Evolutionary conservation across 2,888 invertebrate genomes (phyloP).

Genomic region (Adineta ricciae): DNA sequence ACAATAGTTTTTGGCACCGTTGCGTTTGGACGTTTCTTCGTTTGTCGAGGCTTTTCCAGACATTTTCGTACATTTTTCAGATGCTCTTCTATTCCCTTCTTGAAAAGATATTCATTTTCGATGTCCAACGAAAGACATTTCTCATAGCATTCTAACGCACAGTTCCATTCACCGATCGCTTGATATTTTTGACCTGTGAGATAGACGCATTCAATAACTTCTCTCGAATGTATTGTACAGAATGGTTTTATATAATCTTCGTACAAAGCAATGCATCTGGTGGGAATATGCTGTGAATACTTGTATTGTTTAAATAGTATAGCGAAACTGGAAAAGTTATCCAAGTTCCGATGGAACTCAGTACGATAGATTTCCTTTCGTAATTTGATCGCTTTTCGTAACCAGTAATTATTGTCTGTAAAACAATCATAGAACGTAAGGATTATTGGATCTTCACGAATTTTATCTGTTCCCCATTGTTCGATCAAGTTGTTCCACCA

Average conservation of each 20-base stretch:
- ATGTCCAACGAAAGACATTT: background rate
- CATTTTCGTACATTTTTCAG: too few relatives aligned
- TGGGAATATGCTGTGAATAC: too few relatives aligned
- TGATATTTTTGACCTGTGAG: background rate
- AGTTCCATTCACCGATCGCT: background rate
- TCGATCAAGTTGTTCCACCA: background rate
- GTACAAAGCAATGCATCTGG: background rate
- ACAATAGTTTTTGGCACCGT: too few relatives aligned
- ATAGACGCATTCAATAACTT: background rate
- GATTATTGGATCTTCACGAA: background rate
- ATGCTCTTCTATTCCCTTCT: too few relatives aligned
- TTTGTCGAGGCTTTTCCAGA: too few relatives aligned
- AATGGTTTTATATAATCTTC: slow-evolving; percentile 1
- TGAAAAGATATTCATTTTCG: too few relatives aligned
- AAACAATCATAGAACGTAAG: background rate
- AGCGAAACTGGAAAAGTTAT: background rate
- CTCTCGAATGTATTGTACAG: background rate
- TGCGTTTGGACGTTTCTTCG: too few relatives aligned
- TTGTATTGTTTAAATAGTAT: background rate
- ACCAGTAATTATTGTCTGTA: background rate
- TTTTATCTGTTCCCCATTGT: background rate
- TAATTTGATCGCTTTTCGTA: background rate
- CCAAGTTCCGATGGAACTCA: background rate
- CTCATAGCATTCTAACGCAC: background rate
- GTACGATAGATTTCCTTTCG: background rate